These are phyloP conservation scores for Syncerus caffer DNA, from an alignment of 2,797 vertebrate species.

Conservation along the genomic window DNA sequence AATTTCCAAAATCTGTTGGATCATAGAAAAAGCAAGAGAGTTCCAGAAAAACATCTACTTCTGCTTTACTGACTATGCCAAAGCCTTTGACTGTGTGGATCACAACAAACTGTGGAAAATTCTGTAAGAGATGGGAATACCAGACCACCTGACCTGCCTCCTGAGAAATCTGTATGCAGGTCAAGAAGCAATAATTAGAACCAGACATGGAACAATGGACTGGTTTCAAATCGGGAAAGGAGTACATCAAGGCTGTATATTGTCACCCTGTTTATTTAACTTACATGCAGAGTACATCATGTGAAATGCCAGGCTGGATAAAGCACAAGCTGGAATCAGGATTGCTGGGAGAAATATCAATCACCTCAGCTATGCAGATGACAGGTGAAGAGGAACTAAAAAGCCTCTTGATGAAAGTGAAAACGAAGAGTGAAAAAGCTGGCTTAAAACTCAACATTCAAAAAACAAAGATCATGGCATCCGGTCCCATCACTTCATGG, in stretches of 20 bases:
- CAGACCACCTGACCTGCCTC: neutral
- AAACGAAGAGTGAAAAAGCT: neutral
- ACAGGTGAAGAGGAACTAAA: neutral
- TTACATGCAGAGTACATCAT: neutral
- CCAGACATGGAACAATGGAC: neutral
- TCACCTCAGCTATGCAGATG: neutral
- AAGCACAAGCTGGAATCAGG: neutral
- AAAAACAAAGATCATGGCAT: neutral
- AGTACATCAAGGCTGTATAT: neutral
- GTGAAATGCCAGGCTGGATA: neutral
- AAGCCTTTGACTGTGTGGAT: neutral
- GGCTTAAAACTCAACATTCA: neutral
- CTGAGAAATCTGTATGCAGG: neutral
- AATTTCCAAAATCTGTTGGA: neutral
- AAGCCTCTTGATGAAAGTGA: neutral
- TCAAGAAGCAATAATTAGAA: neutral
- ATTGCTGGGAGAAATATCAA: neutral
- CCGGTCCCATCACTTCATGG: neutral
- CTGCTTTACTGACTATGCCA: neutral
- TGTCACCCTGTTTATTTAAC: neutral
- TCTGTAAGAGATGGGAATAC: neutral
- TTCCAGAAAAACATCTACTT: neutral
- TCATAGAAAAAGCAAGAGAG: neutral
- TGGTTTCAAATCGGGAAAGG: neutral
- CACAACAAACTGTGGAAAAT: neutral